Evolutionary conservation across 1,140 invertebrate genomes (phyloP), one percentile per base, ranked within the genome.

Genomic region (Micrasema longulum): DNA sequence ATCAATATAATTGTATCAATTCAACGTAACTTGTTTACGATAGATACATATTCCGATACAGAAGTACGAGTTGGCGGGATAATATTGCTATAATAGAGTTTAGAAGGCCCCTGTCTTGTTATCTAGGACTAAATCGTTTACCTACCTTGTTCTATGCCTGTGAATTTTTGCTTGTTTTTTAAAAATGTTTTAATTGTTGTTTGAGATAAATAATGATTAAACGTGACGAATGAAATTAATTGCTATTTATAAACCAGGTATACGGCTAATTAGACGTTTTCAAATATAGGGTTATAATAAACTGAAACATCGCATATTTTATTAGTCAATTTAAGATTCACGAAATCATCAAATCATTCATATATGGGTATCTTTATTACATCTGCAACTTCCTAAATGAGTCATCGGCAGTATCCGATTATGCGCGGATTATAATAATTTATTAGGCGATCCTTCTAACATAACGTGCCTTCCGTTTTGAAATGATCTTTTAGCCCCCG

Each of bases 401-500:
- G 26, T 31, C 26, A 31, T 31, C 26, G 26, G 7, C 20, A 7
- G 7, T 10, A 10, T 22, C 16, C 20, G 47, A 20, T 10, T 48
- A 1, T 48, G 11, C 47, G 20, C 20, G 20, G 9, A 48, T 48
- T 48, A 48, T 20, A 16, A 47, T 47, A 16, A 47, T 48, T 48
- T 20, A 20, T 48, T 20, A 11, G 47, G 20, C 20, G 20, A 20
- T 48, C 10, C 16, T 20, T 18, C 47, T 18, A 48, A 20, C 5
- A 7, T 18, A 16, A 22, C 47, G 47, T 48, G 47, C 16, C 47
- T 48, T 48, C 47, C 47, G 47, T 48, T 48, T 48, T 18, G 7
- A 31, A 48, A 10, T 48, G 5, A 20, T 16, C 20, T 48, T 22
- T 48, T 48, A 18, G 16, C 18, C n/a, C 20, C 47, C 18, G 16